Evolutionary conservation across 2,888 invertebrate genomes (phyloP).

Genomic region (Epiblema foenella): DNA sequence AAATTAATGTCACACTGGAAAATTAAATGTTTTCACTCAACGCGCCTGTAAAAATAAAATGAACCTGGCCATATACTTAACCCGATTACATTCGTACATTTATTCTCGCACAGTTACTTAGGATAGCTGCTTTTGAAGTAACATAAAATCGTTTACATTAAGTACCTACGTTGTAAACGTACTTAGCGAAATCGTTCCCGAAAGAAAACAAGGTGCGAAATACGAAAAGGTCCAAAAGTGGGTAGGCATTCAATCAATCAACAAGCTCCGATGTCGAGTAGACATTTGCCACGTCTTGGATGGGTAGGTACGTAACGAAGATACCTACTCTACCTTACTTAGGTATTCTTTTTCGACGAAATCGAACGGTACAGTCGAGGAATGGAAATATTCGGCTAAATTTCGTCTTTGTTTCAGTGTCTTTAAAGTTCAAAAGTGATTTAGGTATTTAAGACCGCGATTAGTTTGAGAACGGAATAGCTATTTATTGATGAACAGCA

Average conservation of each 20-base stretch:
- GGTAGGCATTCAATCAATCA: constrained; percentile 27
- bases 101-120: not conserved
- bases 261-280: constrained; percentile 21
- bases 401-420: too few relatives aligned
- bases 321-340: not conserved
- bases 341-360: not conserved
- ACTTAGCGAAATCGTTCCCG: constrained; percentile 4
- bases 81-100: not conserved
- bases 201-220: constrained; percentile 9
- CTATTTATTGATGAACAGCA: too few relatives aligned
- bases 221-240: constrained; percentile 22
- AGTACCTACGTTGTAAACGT: not conserved
- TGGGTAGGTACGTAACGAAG: not conserved
- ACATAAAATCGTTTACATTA: constrained; percentile 8
- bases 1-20: not conserved
- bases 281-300: constrained; percentile 18
- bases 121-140: not conserved
- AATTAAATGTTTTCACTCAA: not conserved
- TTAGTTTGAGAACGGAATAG: too few relatives aligned
- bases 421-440: too few relatives aligned
- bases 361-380: too few relatives aligned
- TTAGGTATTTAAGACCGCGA: too few relatives aligned
- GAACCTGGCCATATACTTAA: too few relatives aligned
- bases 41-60: not conserved
- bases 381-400: too few relatives aligned